phyloP scores from a whole-genome alignment of 2,797 vertebrate genomes.

The Picus viridis region DNA sequence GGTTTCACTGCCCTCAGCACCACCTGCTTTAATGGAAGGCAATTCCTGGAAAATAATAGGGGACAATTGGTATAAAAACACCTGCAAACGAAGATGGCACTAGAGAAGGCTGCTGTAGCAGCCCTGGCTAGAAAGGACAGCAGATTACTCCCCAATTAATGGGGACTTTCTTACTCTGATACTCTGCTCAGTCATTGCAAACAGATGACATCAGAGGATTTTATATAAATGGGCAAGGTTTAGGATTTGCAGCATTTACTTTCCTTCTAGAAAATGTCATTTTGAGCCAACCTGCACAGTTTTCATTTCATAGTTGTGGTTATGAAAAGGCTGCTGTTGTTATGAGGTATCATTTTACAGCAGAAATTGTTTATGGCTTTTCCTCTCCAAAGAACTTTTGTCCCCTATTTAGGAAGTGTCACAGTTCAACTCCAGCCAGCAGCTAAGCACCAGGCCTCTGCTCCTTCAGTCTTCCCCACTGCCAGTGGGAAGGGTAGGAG shows the following conservation, averaged over 20 bases:
- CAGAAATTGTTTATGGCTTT: accelerated
- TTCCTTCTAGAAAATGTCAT: neutral
- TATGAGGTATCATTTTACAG: neutral
- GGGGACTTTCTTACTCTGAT: neutral
- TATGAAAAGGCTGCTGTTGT: neutral
- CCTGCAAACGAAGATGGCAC: neutral
- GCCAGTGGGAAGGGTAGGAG: neutral
- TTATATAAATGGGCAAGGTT: neutral
- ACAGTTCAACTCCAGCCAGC: neutral
- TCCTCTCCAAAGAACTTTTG: neutral
- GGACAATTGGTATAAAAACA: neutral
- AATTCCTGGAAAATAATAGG: neutral
- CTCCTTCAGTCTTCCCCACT: neutral
- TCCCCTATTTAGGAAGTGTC: neutral
- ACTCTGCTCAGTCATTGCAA: accelerated
- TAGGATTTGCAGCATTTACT: neutral
- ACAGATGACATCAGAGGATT: neutral
- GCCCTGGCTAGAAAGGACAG: neutral
- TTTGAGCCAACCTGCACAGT: neutral
- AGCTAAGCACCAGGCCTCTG: neutral
- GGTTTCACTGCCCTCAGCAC: neutral
- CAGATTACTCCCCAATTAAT: neutral
- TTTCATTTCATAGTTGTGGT: neutral
- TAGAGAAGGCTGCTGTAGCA: neutral
- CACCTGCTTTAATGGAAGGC: neutral